Evolutionary conservation across 2,797 vertebrate genomes (phyloP).

Genomic region (Spea hammondii): DNA sequence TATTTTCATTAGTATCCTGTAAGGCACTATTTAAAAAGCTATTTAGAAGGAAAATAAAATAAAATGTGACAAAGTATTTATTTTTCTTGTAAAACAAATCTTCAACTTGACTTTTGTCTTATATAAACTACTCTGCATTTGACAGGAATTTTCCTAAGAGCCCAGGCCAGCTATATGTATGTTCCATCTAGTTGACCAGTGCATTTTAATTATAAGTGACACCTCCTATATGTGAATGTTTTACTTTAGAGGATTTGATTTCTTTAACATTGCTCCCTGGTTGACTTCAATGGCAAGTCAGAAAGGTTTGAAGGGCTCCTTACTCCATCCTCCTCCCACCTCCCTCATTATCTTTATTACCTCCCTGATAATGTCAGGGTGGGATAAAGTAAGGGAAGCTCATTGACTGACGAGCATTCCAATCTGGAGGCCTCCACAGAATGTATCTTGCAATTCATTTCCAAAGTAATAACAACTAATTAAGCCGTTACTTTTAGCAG

Average conservation of each 20-base stretch:
- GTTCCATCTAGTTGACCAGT: neutral
- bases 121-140: no score
- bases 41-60: no score
- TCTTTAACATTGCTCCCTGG: neutral
- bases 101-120: no score
- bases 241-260: neutral
- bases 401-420: slow-evolving; percentile 3
- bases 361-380: slow-evolving; percentile 11
- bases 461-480: no score
- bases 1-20: no score
- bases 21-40: no score
- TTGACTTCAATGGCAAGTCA: neutral
- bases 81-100: no score
- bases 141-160: no score
- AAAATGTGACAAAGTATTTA: no score
- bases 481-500: no score
- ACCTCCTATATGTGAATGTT: neutral
- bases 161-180: neutral
- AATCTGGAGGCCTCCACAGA: neutral
- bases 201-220: slow-evolving; percentile 2
- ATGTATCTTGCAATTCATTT: no score
- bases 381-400: neutral
- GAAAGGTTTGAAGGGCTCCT: neutral
- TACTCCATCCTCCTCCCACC: neutral
- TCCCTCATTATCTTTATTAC: slow-evolving; percentile 17